A percentile compares a stretch with the other conserved stretches of the same genome.
phyloP scores from a whole-genome alignment of 2,113 vertebrate genomes.

The Hydrolagus affinis region DNA sequence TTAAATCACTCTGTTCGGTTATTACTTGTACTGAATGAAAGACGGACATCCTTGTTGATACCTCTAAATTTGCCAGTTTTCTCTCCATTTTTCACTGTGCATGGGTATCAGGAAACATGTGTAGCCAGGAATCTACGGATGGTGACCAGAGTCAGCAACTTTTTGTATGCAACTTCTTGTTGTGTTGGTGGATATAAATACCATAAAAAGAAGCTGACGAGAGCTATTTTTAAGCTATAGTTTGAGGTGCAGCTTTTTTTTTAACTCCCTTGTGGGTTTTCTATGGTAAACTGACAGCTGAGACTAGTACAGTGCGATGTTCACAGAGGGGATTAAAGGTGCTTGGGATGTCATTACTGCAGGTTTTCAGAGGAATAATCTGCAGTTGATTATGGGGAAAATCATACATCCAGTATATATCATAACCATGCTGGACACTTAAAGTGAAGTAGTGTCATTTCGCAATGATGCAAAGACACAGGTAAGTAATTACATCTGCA shows the following conservation, averaged over 20 bases:
- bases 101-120: neutral
- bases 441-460: neutral
- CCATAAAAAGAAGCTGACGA: neutral
- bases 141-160: neutral
- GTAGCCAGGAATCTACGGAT: neutral
- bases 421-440: neutral
- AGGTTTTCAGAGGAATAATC: neutral
- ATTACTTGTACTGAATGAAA: neutral
- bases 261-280: neutral
- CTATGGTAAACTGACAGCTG: neutral
- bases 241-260: neutral
- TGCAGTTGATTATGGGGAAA: neutral
- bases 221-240: neutral
- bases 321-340: conserved; percentile 9
- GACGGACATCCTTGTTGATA: neutral
- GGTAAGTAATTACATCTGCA: neutral
- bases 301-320: neutral
- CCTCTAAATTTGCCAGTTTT: neutral
- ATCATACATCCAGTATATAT: neutral
- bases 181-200: neutral
- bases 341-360: neutral
- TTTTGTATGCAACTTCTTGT: neutral
- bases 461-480: neutral
- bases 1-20: neutral
- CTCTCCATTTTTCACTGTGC: neutral